Conservation (phyloP, 2,113 vertebrate genomes). For the Podiceps cristatus region DNA sequence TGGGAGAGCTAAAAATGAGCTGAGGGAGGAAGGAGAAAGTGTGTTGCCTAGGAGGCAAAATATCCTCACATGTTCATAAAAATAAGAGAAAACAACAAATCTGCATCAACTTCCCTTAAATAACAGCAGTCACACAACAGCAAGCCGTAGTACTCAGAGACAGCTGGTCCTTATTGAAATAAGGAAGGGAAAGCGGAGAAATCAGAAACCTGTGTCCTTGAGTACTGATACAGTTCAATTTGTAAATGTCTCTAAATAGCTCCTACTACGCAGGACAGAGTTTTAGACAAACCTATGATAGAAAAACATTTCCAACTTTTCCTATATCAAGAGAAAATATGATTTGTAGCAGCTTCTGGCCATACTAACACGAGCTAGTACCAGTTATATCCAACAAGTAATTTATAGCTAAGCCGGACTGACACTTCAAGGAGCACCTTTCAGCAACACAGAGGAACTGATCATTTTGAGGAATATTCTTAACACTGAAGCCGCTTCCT, state of each 20-base stretch:
- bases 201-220: not conserved
- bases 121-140: not conserved
- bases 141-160: not conserved
- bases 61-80: not conserved
- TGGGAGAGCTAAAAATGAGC: slow-evolving; percentile 14
- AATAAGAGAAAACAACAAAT: slow-evolving; percentile 20
- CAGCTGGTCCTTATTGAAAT: not conserved
- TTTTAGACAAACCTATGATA: not conserved
- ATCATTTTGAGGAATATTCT: not conserved
- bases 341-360: not conserved
- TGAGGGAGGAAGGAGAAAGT: fast-evolving
- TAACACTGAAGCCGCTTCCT: not conserved
- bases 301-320: not conserved
- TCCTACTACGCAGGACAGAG: fast-evolving
- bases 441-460: not conserved
- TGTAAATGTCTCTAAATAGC: not conserved
- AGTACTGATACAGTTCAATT: fast-evolving
- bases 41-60: slow-evolving; percentile 46
- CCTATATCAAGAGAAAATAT: not conserved
- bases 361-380: not conserved
- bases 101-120: slow-evolving; percentile 35
- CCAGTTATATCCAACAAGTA: not conserved
- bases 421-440: not conserved
- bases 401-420: not conserved
- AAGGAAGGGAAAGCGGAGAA: not conserved